Evolutionary conservation across 2,888 invertebrate genomes (phyloP).

Genomic region (Unio pictorum): DNA sequence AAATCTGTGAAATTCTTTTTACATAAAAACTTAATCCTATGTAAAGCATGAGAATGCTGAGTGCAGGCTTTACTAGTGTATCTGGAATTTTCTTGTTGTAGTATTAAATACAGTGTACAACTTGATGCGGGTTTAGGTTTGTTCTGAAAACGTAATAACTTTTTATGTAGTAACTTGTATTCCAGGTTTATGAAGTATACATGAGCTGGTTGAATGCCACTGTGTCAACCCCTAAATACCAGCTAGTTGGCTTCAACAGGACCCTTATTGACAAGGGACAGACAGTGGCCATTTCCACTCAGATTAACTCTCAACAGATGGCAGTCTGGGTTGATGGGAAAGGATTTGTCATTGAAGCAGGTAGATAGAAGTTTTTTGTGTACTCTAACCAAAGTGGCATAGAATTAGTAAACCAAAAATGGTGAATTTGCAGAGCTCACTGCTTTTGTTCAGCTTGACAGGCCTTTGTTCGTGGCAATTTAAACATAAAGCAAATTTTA

Average conservation of each 20-base stretch:
- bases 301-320: constrained; percentile 45
- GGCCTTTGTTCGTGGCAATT: no score
- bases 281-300: constrained; percentile 18
- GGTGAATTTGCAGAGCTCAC: no score
- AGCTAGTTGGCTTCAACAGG: constrained; percentile 52
- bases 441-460: no score
- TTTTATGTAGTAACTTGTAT: background rate
- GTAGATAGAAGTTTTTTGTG: constrained; percentile 10
- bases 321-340: constrained; percentile 50
- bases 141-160: background rate
- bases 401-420: no score
- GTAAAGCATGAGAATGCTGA: no score
- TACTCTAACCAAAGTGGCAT: no score
- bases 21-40: no score
- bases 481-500: no score
- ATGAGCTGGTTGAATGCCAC: constrained; percentile 54
- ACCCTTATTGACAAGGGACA: constrained; percentile 23
- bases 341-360: constrained; percentile 45
- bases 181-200: constrained; percentile 62
- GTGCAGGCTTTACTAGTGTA: no score
- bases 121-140: background rate
- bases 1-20: no score
- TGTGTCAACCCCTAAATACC: constrained; percentile 47
- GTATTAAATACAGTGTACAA: no score
- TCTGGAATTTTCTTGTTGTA: no score